Evolutionary conservation across 2,797 vertebrate genomes (phyloP).

Genomic region (Peromyscus nudipes): DNA sequence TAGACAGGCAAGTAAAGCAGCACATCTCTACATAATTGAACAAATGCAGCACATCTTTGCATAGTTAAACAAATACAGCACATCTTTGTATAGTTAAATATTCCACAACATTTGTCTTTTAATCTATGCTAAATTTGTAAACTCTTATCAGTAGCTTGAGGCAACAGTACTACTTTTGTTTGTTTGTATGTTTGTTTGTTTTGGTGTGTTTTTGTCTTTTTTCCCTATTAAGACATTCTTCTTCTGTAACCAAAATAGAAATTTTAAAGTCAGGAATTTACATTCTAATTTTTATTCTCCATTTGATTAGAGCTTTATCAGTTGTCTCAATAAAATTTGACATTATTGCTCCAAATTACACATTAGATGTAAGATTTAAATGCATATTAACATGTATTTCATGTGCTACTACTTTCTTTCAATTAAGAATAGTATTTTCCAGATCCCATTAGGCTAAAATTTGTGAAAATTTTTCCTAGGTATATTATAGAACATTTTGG

Average conservation of each 20-base stretch:
- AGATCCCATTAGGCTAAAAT: neutral
- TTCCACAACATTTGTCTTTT: neutral
- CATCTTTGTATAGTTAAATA: too few species aligned
- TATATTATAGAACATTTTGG: neutral
- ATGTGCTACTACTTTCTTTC: neutral
- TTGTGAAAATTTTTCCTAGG: neutral
- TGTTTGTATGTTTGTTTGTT: neutral
- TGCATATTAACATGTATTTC: neutral
- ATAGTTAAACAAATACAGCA: too few species aligned
- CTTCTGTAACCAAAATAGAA: neutral
- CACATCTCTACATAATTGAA: too few species aligned
- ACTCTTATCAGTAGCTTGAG: neutral
- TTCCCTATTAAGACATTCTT: neutral
- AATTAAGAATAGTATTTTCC: neutral
- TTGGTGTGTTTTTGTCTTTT: neutral
- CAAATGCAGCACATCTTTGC: too few species aligned
- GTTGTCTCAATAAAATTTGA: neutral
- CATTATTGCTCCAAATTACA: neutral
- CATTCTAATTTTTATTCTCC: neutral
- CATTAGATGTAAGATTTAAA: neutral
- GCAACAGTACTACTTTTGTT: neutral
- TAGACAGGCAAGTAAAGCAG: too few species aligned
- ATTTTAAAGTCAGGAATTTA: neutral
- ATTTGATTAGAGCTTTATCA: neutral
- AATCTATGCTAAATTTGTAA: neutral